phyloP scores from a whole-genome alignment of 1,140 invertebrate species.

The Augochlora pura region DNA sequence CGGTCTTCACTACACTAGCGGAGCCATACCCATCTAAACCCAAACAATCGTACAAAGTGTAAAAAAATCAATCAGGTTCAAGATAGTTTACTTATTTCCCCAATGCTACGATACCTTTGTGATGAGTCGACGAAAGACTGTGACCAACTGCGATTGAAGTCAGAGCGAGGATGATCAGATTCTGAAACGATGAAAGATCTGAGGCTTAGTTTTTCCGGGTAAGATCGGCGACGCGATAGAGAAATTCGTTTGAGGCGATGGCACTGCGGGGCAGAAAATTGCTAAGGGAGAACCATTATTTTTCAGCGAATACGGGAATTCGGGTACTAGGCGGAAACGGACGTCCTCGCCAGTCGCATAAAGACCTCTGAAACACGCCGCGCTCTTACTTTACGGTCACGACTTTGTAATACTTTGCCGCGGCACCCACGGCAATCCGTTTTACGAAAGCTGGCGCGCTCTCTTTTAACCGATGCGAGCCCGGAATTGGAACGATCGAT shows the following conservation, averaged over 20 bases:
- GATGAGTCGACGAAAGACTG: not conserved
- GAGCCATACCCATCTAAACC: no score
- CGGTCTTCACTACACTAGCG: no score
- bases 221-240: not conserved
- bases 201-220: not conserved
- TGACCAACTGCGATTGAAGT: not conserved
- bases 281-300: conserved; percentile 41
- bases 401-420: conserved; percentile 58
- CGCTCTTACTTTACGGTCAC: conserved; percentile 51
- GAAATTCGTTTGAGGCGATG: not conserved
- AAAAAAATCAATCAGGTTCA: no score
- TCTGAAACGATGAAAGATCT: conserved; percentile 33
- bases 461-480: conserved; percentile 4
- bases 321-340: conserved; percentile 11
- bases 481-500: conserved; percentile 53
- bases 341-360: conserved; percentile 47
- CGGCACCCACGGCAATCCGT: conserved; percentile 32
- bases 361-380: conserved; percentile 50
- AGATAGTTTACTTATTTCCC: no score
- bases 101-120: conserved; percentile 2
- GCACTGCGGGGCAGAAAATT: conserved; percentile 35
- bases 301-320: conserved; percentile 17
- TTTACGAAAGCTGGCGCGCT: conserved; percentile 36
- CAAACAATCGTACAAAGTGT: no score
- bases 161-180: conserved; percentile 25